A percentile compares a stretch with the other conserved stretches of the same genome.
Evolutionary conservation across 2,113 vertebrate genomes (phyloP).

Genomic region (Aleadryas rufinucha): DNA sequence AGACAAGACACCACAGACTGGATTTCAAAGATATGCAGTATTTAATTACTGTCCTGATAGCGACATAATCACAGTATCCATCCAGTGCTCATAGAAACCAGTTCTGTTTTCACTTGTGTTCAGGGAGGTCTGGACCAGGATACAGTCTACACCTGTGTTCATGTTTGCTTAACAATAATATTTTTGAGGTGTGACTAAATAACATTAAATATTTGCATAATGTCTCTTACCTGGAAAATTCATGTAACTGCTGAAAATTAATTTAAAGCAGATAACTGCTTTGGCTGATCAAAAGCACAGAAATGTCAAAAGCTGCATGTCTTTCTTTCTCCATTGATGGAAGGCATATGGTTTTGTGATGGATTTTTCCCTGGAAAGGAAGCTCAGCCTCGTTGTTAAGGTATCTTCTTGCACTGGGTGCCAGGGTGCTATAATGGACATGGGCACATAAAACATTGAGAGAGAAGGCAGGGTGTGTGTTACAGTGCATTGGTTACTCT

Average conservation of each 20-base stretch:
- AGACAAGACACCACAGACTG: slow-evolving; percentile 27
- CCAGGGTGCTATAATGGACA: neutral
- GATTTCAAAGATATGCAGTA: slow-evolving; percentile 41
- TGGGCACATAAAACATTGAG: neutral
- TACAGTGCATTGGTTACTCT: neutral
- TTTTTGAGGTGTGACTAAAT: neutral
- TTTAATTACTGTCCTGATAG: slow-evolving; percentile 45
- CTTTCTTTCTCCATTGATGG: neutral
- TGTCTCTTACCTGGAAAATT: neutral
- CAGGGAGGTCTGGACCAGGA: neutral
- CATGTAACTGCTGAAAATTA: neutral
- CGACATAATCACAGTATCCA: neutral
- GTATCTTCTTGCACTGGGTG: neutral
- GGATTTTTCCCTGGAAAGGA: neutral
- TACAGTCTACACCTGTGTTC: neutral
- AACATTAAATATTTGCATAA: neutral
- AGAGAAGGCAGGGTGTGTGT: neutral
- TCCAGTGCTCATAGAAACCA: neutral
- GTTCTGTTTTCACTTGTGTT: neutral
- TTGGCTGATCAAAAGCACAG: neutral
- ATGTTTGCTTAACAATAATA: neutral
- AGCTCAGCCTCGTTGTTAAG: neutral
- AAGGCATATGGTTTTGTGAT: neutral
- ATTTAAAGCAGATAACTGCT: neutral
- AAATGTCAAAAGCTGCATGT: neutral